A percentile compares a stretch with the other conserved stretches of the same genome.
Evolutionary conservation across 2,888 invertebrate genomes (phyloP).

Genomic region (Labia minor): DNA sequence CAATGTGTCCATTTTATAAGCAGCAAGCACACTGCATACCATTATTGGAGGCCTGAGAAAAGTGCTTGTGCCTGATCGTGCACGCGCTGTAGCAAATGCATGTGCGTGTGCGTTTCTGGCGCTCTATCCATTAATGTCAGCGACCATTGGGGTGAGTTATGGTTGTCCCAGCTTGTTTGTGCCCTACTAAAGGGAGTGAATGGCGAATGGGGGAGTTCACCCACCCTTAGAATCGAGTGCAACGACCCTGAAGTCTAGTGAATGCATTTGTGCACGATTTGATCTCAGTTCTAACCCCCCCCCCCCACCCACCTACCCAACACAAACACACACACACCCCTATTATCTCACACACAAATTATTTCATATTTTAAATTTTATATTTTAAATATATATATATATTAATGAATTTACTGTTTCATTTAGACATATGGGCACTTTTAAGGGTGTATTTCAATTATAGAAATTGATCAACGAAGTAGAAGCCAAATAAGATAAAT

Average conservation of each 20-base stretch:
- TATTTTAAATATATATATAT: no score
- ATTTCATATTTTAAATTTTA: not conserved
- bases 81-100: not conserved
- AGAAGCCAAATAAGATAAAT: not conserved
- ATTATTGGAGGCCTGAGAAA: not conserved
- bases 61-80: not conserved
- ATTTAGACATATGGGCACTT: not conserved
- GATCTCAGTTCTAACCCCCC: no score
- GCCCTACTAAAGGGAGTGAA: slow-evolving; percentile 1
- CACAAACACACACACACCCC: no score
- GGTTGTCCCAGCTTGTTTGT: slow-evolving; percentile 6
- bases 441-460: not conserved
- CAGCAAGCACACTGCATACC: not conserved
- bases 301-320: no score
- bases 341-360: not conserved
- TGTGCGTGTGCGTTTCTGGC: not conserved
- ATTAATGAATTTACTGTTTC: not conserved
- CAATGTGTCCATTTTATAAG: no score
- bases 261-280: not conserved
- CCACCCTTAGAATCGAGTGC: not conserved
- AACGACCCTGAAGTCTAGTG: not conserved
- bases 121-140: slow-evolving; percentile 5
- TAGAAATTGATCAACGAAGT: not conserved
- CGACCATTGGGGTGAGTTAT: slow-evolving; percentile 8
- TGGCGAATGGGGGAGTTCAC: not conserved